Evolutionary conservation across 2,797 vertebrate species (phyloP).

Genomic region (Gallinago stenura): DNA sequence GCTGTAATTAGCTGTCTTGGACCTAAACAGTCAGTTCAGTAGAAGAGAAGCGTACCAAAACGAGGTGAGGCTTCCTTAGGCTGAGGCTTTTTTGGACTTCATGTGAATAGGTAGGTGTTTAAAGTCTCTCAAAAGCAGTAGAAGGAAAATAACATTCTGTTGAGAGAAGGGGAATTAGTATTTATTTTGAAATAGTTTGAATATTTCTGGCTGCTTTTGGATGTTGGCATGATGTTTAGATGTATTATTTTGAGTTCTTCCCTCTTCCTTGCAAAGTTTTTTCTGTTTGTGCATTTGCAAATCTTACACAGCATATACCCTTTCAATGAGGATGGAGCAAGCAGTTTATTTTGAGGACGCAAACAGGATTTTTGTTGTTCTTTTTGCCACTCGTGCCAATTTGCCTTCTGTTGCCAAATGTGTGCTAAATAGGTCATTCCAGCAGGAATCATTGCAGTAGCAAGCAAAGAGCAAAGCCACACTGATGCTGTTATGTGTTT

Average conservation of each 20-base stretch:
- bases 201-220: background rate
- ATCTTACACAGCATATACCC: background rate
- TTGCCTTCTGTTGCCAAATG: background rate
- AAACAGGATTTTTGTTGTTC: background rate
- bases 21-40: background rate
- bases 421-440: constrained; percentile 34
- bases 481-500: background rate
- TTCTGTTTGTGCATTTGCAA: constrained; percentile 24
- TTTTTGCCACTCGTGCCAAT: background rate
- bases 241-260: constrained; percentile 46
- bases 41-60: background rate
- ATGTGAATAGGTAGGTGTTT: background rate
- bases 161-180: background rate
- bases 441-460: background rate
- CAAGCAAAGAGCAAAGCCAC: background rate
- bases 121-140: background rate
- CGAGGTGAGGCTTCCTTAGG: background rate
- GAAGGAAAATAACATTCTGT: background rate
- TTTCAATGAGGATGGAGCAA: constrained; percentile 30
- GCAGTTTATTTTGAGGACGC: constrained; percentile 63
- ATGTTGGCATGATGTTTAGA: background rate
- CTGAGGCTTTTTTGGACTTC: background rate
- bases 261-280: background rate
- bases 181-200: background rate
- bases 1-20: background rate